Evolutionary conservation across 2,888 invertebrate species (phyloP).

Genomic region (Drosophila heteroneura): DNA sequence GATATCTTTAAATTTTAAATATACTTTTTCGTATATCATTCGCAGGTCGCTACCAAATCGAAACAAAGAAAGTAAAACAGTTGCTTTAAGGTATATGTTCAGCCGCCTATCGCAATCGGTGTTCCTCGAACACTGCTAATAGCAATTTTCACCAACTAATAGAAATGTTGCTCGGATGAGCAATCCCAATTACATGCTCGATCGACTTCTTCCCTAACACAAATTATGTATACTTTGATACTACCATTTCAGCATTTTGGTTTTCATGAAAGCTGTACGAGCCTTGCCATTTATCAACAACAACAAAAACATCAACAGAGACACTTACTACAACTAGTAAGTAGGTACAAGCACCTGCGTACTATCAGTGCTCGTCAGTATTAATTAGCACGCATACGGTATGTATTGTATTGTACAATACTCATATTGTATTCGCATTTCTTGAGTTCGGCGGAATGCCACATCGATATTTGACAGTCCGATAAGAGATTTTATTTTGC

Average conservation of each 20-base stretch:
- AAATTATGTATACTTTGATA: slow-evolving; percentile 14
- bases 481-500: slow-evolving; percentile 27
- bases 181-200: slow-evolving; percentile 43
- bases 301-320: slow-evolving; percentile 5
- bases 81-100: not conserved
- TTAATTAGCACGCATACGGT: slow-evolving; percentile 47
- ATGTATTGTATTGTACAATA: slow-evolving; percentile 18
- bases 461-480: slow-evolving; percentile 38
- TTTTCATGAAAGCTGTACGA: slow-evolving; percentile 35
- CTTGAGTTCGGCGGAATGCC: slow-evolving; percentile 50
- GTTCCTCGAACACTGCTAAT: slow-evolving; percentile 24
- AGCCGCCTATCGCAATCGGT: slow-evolving; percentile 8
- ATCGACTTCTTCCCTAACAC: slow-evolving; percentile 1
- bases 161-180: slow-evolving; percentile 58
- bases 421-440: slow-evolving; percentile 4
- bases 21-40: not conserved
- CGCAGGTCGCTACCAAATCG: not conserved
- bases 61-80: not conserved
- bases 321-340: slow-evolving; percentile 32
- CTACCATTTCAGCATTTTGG: slow-evolving; percentile 57
- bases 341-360: slow-evolving; percentile 30
- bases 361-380: slow-evolving; percentile 59
- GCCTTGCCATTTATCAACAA: slow-evolving; percentile 26
- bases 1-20: not conserved
- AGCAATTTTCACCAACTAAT: slow-evolving; percentile 52